phyloP scores from a whole-genome alignment of 2,888 invertebrate genomes.

The Galeruca laticollis region DNA sequence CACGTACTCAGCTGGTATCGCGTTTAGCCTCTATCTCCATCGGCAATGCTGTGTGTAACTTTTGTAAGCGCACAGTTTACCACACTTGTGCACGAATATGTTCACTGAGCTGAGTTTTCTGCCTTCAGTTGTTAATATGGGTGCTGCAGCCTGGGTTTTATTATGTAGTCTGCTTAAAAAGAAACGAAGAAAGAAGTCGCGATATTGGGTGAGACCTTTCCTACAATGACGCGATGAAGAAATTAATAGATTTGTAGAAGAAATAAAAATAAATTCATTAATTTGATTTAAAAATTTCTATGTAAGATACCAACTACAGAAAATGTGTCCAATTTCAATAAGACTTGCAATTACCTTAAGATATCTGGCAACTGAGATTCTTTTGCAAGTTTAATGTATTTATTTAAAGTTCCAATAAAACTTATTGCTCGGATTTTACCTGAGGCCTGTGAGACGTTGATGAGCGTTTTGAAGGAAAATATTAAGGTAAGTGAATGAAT shows the following conservation, averaged over 20 bases:
- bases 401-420: constrained; percentile 13
- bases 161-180: constrained; percentile 4
- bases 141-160: neutral
- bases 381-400: constrained; percentile 12
- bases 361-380: constrained; percentile 10
- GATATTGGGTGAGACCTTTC: constrained; percentile 7
- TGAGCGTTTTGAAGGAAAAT: constrained; percentile 4
- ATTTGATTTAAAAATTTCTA: neutral
- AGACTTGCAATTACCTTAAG: constrained; percentile 10
- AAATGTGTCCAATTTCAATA: constrained; percentile 10
- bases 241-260: constrained; percentile 1
- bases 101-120: neutral
- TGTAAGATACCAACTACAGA: constrained; percentile 10
- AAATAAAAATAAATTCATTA: neutral
- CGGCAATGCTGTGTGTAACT: too few species aligned
- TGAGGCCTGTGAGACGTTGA: constrained; percentile 10
- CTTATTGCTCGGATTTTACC: constrained; percentile 18
- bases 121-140: constrained; percentile 6
- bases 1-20: too few species aligned
- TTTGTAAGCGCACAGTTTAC: constrained; percentile 9
- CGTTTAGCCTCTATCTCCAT: too few species aligned
- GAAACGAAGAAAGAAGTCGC: constrained; percentile 9
- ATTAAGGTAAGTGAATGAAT: too few species aligned
- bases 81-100: constrained; percentile 12
- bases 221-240: constrained; percentile 10